Percentiles rank a stretch among this genome's conserved stretches.
Conservation (phyloP, 2,113 vertebrate species). For the Entelurus aequoreus region DNA sequence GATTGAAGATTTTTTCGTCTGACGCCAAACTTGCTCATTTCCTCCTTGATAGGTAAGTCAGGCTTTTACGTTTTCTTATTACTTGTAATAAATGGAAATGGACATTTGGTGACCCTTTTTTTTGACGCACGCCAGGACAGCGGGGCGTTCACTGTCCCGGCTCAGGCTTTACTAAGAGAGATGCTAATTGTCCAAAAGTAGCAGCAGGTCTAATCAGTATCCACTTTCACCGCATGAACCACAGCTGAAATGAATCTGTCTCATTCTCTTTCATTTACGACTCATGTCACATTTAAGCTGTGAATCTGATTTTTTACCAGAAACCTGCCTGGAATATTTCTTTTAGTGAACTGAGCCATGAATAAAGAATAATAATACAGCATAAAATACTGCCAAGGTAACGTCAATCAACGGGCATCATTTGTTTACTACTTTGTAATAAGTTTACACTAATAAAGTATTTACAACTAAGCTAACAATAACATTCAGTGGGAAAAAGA, state of each 20-base stretch:
- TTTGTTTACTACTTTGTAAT: too few species aligned
- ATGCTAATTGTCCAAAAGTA: slow-evolving; percentile 36
- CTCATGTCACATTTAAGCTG: slow-evolving; percentile 14
- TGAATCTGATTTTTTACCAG: slow-evolving; percentile 30
- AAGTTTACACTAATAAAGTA: too few species aligned
- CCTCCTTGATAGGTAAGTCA: too few species aligned
- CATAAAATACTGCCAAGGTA: too few species aligned
- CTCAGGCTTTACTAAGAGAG: slow-evolving; percentile 25
- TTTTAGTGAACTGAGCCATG: slow-evolving; percentile 35
- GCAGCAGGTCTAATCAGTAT: slow-evolving; percentile 4
- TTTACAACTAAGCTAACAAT: too few species aligned
- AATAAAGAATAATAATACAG: slow-evolving; percentile 2
- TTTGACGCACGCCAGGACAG: slow-evolving; percentile 31
- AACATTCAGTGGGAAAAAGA: too few species aligned
- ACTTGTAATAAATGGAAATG: too few species aligned
- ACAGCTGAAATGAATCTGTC: slow-evolving; percentile 11
- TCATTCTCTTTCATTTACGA: slow-evolving; percentile 21
- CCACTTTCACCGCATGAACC: slow-evolving; percentile 6
- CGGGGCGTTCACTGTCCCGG: slow-evolving; percentile 16
- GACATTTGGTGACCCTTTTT: too few species aligned
- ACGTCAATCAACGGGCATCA: too few species aligned
- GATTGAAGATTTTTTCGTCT: too few species aligned
- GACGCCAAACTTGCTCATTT: too few species aligned
- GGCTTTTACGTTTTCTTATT: too few species aligned
- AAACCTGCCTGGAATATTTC: slow-evolving; percentile 49